Evolutionary conservation across 2,113 vertebrate genomes (phyloP), one percentile per base, ranked within the genome.

Genomic region (Dryoscopus gambensis): DNA sequence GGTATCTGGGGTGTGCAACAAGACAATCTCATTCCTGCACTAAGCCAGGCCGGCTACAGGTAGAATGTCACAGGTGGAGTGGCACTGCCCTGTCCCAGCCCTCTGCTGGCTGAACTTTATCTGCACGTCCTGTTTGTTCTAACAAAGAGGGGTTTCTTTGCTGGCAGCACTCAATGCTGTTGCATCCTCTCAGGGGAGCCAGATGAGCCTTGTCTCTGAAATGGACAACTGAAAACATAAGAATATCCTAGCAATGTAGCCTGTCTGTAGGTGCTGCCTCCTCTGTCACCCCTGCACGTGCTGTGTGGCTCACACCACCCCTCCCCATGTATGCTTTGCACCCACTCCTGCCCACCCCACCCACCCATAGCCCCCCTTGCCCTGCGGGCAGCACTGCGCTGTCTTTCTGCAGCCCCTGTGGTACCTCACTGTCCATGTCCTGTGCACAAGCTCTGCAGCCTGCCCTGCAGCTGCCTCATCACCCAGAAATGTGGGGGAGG

Each of bases 291-390:
- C 33, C 55, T 11, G 78, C 10, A 5, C 1, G 0, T 5, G 46
- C 60, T 8, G 13, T 13, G 52, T 6, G 28, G 8, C 42, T 71
- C 4, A 2, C 21, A 31, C 12, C 35, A 3, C 35, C 65, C 79
- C 46, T 9, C 21, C 30, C 21, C 3, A 0, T 2, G n/a, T 5
- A 0, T 13, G 55, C 70, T 49, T 6, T 15, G 64, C 40, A 17
- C 9, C 77, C 47, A 0, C 8, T 47, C 9, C 84, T 49, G 33
- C 67, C 28, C 53, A 18, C 40, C 11, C 4, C 1, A 1, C 5
- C 60, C 33, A 4, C 6, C 18, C 3, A 2, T 1, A 3, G 35
- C 59, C 6, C 3, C 59, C 12, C 2, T 3, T 12, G 20, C 27
- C 37, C 17, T 3, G 0, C 35, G 18, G 55, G 60, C 60, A 40